Evolutionary conservation across 92 coral and sea anemone species (phyloP).

Genomic region (Metridium senile): DNA sequence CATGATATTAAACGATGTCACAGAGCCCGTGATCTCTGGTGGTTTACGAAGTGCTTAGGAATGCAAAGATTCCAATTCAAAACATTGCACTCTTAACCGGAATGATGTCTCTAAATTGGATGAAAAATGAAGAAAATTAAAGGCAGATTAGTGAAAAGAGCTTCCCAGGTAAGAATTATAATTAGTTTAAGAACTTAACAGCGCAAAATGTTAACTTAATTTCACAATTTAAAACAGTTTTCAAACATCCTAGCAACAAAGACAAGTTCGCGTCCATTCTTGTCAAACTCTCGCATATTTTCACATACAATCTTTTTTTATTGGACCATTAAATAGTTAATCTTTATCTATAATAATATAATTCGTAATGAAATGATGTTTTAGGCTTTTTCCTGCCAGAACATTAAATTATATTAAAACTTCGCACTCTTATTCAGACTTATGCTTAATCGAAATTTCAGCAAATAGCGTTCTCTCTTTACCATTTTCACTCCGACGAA

Average conservation of each 20-base stretch:
- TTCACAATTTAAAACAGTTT: background rate
- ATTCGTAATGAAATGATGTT: background rate
- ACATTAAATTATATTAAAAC: too few relatives aligned
- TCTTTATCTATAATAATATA: too few relatives aligned
- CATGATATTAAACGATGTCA: too few relatives aligned
- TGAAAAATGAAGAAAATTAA: constrained; percentile 72
- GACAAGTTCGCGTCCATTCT: background rate
- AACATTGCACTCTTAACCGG: too few relatives aligned
- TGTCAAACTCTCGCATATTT: background rate
- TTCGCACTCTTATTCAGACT: too few relatives aligned
- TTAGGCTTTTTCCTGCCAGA: too few relatives aligned
- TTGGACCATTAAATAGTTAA: background rate
- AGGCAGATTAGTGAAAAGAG: constrained; percentile 71
- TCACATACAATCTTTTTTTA: background rate
- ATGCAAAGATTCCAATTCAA: background rate
- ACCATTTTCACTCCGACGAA: too few relatives aligned
- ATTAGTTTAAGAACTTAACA: background rate
- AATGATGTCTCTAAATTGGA: background rate
- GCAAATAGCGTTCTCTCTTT: too few relatives aligned
- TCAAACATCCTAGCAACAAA: background rate
- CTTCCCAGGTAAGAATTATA: constrained; percentile 63
- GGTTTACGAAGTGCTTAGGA: background rate
- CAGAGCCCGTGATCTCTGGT: too few relatives aligned
- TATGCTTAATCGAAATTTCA: too few relatives aligned
- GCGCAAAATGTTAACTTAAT: background rate